phyloP scores from a whole-genome alignment of 1,140 invertebrate species.

The Thrips palmi region DNA sequence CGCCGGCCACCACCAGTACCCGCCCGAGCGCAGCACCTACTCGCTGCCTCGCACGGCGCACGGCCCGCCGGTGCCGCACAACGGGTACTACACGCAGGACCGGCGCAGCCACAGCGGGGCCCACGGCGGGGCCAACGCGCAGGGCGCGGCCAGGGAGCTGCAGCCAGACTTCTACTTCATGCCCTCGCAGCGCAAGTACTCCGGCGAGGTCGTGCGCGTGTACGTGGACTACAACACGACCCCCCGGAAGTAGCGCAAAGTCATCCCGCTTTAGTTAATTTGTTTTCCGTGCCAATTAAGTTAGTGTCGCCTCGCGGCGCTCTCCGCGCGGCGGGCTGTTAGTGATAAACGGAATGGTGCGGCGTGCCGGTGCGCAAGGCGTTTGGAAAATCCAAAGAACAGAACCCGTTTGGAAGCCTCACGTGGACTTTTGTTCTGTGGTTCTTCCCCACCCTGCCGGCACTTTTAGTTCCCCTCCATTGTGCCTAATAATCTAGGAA shows the following conservation, averaged over 20 bases:
- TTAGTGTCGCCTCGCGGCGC: too few species aligned
- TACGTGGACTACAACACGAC: conserved; percentile 64
- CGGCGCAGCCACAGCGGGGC: conserved; percentile 18
- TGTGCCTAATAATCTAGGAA: too few species aligned
- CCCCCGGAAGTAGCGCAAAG: conserved; percentile 23
- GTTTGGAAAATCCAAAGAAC: too few species aligned
- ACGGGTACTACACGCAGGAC: conserved; percentile 31
- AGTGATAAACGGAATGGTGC: too few species aligned
- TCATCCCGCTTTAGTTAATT: conserved; percentile 1
- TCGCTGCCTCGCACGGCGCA: conserved; percentile 26
- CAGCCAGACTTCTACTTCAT: conserved; percentile 87
- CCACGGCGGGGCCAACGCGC: conserved; percentile 15
- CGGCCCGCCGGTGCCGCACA: conserved; percentile 19
- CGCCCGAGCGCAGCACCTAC: conserved; percentile 24
- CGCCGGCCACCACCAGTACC: conserved; percentile 13
- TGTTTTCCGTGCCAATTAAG: too few species aligned
- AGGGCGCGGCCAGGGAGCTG: conserved; percentile 21
- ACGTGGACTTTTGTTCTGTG: too few species aligned
- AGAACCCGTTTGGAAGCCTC: too few species aligned
- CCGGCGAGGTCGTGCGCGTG: conserved; percentile 77
- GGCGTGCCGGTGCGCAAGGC: too few species aligned
- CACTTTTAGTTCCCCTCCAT: too few species aligned
- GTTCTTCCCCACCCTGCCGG: too few species aligned
- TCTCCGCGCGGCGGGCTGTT: too few species aligned
- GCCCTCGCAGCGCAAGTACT: conserved; percentile 83